phyloP scores from a whole-genome alignment of 2,888 invertebrate genomes.

The Alentia gelatinosa region DNA sequence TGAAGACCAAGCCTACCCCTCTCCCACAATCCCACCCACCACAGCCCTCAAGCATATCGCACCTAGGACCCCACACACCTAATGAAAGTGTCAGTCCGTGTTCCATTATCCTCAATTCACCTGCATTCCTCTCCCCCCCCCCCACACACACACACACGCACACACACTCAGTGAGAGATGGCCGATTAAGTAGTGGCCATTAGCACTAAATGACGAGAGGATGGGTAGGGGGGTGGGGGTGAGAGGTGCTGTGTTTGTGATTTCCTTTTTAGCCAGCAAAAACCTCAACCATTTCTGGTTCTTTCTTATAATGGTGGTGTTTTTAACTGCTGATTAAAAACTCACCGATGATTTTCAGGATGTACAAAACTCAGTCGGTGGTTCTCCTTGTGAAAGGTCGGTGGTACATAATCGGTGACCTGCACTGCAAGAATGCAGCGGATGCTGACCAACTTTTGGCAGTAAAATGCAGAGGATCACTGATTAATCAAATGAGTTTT shows the following conservation, averaged over 20 bases:
- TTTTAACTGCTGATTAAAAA: no score
- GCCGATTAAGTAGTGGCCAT: not conserved
- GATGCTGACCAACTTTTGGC: no score
- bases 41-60: conserved; percentile 29
- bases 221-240: not conserved
- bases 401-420: no score
- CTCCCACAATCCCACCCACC: not conserved
- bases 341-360: no score
- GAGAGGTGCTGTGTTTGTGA: not conserved
- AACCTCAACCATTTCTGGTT: no score
- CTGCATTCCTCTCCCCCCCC: conserved; percentile 8
- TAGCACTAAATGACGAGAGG: not conserved
- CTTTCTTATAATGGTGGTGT: no score
- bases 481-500: no score
- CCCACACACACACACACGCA: not conserved
- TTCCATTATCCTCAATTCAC: conserved; percentile 9
- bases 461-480: no score
- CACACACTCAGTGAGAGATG: not conserved
- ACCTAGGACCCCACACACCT: not conserved
- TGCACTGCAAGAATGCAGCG: no score
- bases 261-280: not conserved
- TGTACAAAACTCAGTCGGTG: no score
- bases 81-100: conserved; percentile 25
- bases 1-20: not conserved
- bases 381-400: no score